Base-by-base conservation (phyloP, 2,888 invertebrate genomes). In the Hipparchia semele region DNA sequence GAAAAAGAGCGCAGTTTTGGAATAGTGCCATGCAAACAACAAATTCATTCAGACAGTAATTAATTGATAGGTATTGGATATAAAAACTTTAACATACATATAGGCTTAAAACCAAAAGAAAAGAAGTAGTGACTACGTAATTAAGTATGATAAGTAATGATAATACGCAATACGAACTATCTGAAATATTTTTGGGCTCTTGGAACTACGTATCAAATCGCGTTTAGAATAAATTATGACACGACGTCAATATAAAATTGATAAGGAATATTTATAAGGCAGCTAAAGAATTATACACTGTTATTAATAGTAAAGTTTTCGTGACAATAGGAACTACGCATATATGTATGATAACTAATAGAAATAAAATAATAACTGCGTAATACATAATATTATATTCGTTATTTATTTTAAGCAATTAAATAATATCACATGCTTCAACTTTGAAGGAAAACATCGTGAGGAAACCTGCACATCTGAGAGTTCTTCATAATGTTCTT, bases 1-100 rank as follows among this genome's bases (percentile, higher is more conserved):
- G 49, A 62, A 62, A 62, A 49, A 9, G 46, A 13, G 49, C 62
- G 46, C 9, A 49, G 62, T 49, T 8, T 62, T 62, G 62, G 62
- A 62, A 13, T 62, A 46, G 62, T 49, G 62, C 62, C 49, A 61
- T 45, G 60, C 39, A 6, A 39, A 13, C 46, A 62, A 62, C 49
- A 62, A 45, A 45, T 62, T 49, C 9, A 62, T 62, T 12, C 49
- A 13, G 8, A 46, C 13, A 62, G 46, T 62, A 62, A 62, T 62
- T 23, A 23, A n/a, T 10, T 61, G 6, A 61, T 61, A 23, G 23
- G 23, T 23, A 23, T 7, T 59, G 23, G 33, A 5, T 23, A 33
- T 10, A 33, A 59, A 33, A 59, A 33, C 45, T 45, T n/a, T 45
- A n/a, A n/a, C n/a, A n/a, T n/a, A n/a, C 60, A 45, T n/a, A 13